These are phyloP conservation scores for Polymixis lichenea DNA, from an alignment of 2,888 invertebrate species.

Conservation along the genomic window DNA sequence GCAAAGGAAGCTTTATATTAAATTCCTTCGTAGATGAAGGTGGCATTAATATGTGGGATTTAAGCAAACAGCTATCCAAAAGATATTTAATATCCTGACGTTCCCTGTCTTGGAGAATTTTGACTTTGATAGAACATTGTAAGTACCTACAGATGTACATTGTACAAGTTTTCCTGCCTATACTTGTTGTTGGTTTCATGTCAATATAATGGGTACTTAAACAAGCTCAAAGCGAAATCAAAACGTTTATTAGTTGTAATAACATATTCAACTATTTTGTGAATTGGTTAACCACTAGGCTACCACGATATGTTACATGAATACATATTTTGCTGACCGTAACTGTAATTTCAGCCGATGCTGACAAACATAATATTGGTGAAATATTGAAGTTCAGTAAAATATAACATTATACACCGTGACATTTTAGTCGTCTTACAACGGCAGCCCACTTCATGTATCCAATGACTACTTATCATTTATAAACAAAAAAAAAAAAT, in stretches of 20 bases:
- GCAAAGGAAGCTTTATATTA: constrained; percentile 58
- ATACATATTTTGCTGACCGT: no score
- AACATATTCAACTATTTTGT: background rate
- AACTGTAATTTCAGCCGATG: background rate
- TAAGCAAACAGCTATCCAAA: constrained; percentile 34
- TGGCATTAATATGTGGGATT: constrained; percentile 50
- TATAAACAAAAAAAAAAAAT: no score
- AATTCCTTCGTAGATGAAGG: constrained; percentile 54
- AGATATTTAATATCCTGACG: constrained; percentile 56
- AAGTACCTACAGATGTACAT: background rate
- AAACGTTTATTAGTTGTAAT: background rate
- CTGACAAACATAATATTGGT: background rate
- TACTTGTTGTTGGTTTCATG: background rate
- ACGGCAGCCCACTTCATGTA: no score
- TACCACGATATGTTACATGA: no score
- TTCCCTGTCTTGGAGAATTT: constrained; percentile 30
- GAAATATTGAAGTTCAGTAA: no score
- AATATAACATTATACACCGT: no score
- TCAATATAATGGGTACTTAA: background rate
- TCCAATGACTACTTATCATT: no score
- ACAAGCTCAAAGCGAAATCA: background rate
- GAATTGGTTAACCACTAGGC: background rate
- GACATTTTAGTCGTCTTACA: no score
- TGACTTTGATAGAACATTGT: background rate
- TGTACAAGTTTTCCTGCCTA: background rate